Conservation (phyloP, 2,888 invertebrate species). For the Parelbella ahira region DNA sequence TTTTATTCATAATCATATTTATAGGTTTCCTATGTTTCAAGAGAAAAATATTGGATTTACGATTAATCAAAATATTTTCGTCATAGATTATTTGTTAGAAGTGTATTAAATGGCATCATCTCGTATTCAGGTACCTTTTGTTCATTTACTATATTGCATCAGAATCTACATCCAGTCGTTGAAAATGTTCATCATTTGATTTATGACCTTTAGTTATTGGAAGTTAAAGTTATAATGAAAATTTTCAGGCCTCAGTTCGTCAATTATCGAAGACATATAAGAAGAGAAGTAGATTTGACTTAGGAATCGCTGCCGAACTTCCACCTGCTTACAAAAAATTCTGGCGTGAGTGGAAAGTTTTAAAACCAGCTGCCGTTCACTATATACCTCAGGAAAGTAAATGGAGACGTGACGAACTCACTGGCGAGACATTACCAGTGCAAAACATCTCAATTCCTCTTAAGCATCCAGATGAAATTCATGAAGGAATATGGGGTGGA, state of each 20-base stretch:
- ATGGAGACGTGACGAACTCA: constrained; percentile 86
- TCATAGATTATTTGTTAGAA: constrained; percentile 39
- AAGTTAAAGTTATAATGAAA: constrained; percentile 20
- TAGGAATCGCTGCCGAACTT: constrained; percentile 84
- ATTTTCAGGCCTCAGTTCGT: constrained; percentile 67
- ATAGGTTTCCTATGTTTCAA: background rate
- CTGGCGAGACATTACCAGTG: constrained; percentile 85
- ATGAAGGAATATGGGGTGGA: constrained; percentile 97
- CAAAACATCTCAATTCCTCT: constrained; percentile 89
- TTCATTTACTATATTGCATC: constrained; percentile 37
- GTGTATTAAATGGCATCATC: constrained; percentile 65
- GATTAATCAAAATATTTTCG: constrained; percentile 1
- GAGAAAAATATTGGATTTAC: constrained; percentile 5
- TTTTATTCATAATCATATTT: constrained; percentile 5
- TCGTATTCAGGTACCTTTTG: constrained; percentile 51
- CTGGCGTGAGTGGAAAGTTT: constrained; percentile 90
- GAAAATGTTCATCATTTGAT: constrained; percentile 26
- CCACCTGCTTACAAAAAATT: constrained; percentile 93
- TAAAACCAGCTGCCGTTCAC: constrained; percentile 82
- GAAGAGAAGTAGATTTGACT: constrained; percentile 79
- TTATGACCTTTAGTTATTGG: constrained; percentile 41
- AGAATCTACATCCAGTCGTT: constrained; percentile 30
- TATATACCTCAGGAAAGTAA: constrained; percentile 87
- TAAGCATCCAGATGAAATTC: constrained; percentile 87
- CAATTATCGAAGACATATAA: constrained; percentile 73